A percentile compares a stretch with the other conserved stretches of the same genome.
phyloP scores from a whole-genome alignment of 2,113 vertebrate species.

The Corapipo altera region DNA sequence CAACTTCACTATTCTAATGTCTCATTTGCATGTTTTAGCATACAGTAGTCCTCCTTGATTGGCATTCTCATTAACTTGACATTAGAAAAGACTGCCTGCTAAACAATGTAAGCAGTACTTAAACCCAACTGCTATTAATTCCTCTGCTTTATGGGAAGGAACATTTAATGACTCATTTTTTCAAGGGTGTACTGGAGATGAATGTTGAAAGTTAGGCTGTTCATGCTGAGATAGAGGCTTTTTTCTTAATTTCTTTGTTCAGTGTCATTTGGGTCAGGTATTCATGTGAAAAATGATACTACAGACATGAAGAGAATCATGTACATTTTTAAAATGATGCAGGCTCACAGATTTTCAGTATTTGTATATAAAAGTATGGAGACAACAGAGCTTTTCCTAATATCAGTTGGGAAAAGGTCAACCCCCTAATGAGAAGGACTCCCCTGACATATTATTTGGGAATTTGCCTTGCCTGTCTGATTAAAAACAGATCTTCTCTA shows the following conservation, averaged over 20 bases:
- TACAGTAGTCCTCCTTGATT: slow-evolving; percentile 10
- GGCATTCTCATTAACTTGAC: slow-evolving; percentile 54
- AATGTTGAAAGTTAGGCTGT: neutral
- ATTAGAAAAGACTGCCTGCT: slow-evolving; percentile 57
- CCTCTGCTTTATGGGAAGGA: neutral
- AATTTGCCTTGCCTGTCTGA: neutral
- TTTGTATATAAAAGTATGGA: neutral
- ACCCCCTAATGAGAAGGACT: neutral
- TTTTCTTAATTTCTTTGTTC: neutral
- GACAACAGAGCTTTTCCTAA: neutral
- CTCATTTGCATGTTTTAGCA: slow-evolving; percentile 44
- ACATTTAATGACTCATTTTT: neutral
- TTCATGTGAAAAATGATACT: neutral
- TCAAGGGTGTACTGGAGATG: neutral
- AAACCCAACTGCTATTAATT: slow-evolving; percentile 44
- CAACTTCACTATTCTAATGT: neutral
- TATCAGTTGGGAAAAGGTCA: neutral
- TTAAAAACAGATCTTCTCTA: neutral
- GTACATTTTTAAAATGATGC: neutral
- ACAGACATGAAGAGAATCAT: neutral
- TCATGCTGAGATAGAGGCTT: accelerated
- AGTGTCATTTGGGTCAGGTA: neutral
- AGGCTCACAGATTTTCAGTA: neutral
- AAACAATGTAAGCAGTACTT: slow-evolving; percentile 45
- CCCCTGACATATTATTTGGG: neutral